phyloP scores from a whole-genome alignment of 1,140 invertebrate genomes.

The Ephestia elutella region DNA sequence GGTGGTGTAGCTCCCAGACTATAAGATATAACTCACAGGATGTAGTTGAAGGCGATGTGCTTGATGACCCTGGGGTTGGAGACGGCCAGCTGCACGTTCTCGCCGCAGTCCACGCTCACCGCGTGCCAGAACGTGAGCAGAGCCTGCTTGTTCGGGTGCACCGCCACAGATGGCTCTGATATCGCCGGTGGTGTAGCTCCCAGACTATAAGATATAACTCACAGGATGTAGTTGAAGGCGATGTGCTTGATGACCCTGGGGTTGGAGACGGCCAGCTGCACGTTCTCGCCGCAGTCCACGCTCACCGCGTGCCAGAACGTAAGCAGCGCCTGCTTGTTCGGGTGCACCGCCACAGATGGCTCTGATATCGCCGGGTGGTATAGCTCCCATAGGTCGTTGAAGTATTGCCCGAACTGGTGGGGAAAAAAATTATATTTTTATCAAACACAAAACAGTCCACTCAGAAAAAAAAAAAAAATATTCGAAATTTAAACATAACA shows the following conservation, averaged over 20 bases:
- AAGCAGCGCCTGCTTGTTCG: constrained; percentile 94
- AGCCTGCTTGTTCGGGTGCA: constrained; percentile 96
- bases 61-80: constrained; percentile 89
- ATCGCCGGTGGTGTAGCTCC: constrained; percentile 96
- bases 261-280: constrained; percentile 89
- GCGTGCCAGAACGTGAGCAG: constrained; percentile 94
- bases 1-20: constrained; percentile 98
- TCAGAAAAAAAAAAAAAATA: too few species aligned
- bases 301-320: constrained; percentile 95
- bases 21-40: constrained; percentile 93
- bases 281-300: constrained; percentile 93
- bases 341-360: constrained; percentile 94
- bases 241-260: constrained; percentile 92
- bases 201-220: too few species aligned
- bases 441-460: too few species aligned
- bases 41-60: constrained; percentile 98
- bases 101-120: constrained; percentile 91
- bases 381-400: constrained; percentile 92
- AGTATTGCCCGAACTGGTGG: constrained; percentile 87
- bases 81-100: constrained; percentile 91
- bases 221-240: constrained; percentile 97
- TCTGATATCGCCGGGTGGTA: constrained; percentile 97
- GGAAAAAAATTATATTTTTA: not conserved
- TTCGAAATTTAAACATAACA: too few species aligned
- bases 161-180: constrained; percentile 94